Conservation (phyloP, 1,140 invertebrate species). For the Drosophila kikkawai region DNA sequence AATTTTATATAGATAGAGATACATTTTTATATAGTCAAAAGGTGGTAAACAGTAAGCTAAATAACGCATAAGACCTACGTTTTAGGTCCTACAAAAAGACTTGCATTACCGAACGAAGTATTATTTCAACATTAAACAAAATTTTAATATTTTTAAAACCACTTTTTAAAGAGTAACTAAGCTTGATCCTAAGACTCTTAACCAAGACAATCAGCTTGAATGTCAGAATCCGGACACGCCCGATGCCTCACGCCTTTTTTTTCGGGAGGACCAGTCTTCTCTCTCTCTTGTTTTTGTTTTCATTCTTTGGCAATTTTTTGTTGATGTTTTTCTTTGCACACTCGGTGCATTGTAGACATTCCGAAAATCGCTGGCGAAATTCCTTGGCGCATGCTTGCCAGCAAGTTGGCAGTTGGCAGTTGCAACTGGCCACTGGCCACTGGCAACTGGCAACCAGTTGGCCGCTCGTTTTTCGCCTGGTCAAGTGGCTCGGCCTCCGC, state of each 20-base stretch:
- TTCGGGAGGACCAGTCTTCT: slow-evolving; percentile 25
- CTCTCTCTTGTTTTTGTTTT: slow-evolving; percentile 41
- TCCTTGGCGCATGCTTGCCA: slow-evolving; percentile 79
- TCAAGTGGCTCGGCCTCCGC: slow-evolving; percentile 58
- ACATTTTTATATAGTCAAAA: not conserved
- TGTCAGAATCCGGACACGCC: slow-evolving; percentile 32
- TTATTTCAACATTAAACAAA: not conserved
- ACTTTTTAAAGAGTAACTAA: not conserved
- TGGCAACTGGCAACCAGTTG: slow-evolving; percentile 66
- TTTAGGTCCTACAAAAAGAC: not conserved
- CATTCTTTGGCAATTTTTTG: slow-evolving; percentile 49
- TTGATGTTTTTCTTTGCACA: slow-evolving; percentile 62
- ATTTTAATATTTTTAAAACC: not conserved
- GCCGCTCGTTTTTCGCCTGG: slow-evolving; percentile 46
- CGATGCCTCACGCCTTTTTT: slow-evolving; percentile 27
- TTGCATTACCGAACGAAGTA: not conserved
- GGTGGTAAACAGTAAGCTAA: not conserved
- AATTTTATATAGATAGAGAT: not conserved
- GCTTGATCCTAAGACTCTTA: not conserved
- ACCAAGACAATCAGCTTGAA: slow-evolving; percentile 1
- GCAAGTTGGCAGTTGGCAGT: slow-evolving; percentile 35
- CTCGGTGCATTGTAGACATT: slow-evolving; percentile 77
- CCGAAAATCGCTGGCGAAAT: slow-evolving; percentile 77
- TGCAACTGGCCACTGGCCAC: slow-evolving; percentile 39
- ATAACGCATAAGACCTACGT: not conserved